Evolutionary conservation across 2,888 invertebrate genomes (phyloP).

Genomic region (Apamea crenata): DNA sequence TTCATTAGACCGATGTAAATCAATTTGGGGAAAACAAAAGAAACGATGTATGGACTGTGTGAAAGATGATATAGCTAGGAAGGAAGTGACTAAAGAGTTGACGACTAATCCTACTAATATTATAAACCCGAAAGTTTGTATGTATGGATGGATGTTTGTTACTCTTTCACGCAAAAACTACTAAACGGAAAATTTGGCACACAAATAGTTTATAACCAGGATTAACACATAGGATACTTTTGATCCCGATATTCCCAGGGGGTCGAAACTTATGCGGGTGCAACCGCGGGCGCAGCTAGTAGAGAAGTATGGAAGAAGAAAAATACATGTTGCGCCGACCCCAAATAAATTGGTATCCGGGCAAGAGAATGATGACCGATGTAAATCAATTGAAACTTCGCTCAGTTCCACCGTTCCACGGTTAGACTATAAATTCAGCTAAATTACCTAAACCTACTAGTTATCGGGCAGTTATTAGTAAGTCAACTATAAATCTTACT

Average conservation of each 20-base stretch:
- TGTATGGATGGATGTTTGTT: no score
- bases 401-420: not conserved
- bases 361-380: not conserved
- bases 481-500: not conserved
- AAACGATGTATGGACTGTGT: not conserved
- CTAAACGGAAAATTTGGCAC: no score
- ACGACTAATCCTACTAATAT: not conserved
- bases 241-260: no score
- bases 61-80: not conserved
- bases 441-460: not conserved
- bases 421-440: conserved; percentile 5
- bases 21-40: not conserved
- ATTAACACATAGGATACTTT: no score
- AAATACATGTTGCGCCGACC: not conserved
- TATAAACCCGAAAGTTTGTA: no score
- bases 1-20: not conserved
- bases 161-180: no score
- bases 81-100: not conserved
- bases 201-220: no score
- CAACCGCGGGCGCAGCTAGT: no score
- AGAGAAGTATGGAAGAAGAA: not conserved
- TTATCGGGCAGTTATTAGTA: not conserved
- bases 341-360: not conserved
- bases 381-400: not conserved
- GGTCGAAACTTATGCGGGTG: no score